Evolutionary conservation across 2,888 invertebrate species (phyloP).

Genomic region (Tinea trinotella): DNA sequence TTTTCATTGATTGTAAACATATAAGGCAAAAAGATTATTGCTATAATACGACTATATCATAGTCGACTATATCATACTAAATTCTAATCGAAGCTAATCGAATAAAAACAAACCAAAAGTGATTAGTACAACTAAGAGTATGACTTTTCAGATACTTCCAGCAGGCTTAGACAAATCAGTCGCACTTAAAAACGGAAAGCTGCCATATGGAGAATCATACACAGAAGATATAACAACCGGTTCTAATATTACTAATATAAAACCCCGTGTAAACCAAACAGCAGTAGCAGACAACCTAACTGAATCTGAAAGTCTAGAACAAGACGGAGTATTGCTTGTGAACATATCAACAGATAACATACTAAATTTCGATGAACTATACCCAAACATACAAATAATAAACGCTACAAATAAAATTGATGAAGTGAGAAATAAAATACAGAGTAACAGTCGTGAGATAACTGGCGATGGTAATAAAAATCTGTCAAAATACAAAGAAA

Average conservation of each 20-base stretch:
- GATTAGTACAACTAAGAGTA: not conserved
- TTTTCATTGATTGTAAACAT: too few species aligned
- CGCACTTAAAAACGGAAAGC: constrained; percentile 55
- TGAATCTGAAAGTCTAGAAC: constrained; percentile 63
- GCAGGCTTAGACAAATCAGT: constrained; percentile 56
- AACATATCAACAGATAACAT: constrained; percentile 62
- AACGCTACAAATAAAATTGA: constrained; percentile 57
- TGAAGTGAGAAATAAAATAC: constrained; percentile 66
- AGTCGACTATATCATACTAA: too few species aligned
- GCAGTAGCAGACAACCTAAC: constrained; percentile 51
- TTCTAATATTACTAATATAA: constrained; percentile 26
- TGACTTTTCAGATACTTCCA: constrained; percentile 44
- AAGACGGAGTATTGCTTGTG: constrained; percentile 63
- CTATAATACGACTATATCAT: too few species aligned
- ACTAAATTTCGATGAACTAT: constrained; percentile 58
- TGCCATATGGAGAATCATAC: constrained; percentile 45
- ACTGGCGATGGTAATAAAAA: constrained; percentile 61
- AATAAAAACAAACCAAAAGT: not conserved
- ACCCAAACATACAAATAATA: constrained; percentile 50
- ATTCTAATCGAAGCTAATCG: too few species aligned
- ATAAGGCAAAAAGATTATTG: too few species aligned
- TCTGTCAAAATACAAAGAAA: constrained; percentile 49
- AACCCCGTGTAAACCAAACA: constrained; percentile 41
- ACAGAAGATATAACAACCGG: constrained; percentile 33
- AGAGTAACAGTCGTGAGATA: constrained; percentile 69